Conservation (phyloP, 2,888 invertebrate genomes). For the Idaea straminata region DNA sequence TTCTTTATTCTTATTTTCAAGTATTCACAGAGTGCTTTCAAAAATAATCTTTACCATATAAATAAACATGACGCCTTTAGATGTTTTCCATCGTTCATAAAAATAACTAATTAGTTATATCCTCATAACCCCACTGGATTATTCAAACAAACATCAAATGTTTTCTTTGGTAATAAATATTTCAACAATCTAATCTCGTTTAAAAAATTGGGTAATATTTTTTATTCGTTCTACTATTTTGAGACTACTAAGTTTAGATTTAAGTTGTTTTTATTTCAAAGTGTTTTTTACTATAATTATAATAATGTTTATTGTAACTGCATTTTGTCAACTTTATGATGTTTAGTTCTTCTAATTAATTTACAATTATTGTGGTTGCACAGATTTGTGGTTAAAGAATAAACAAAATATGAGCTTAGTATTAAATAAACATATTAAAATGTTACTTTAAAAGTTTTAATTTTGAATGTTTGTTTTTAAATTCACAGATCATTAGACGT, state of each 20-base stretch:
- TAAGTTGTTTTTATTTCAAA: constrained; percentile 58
- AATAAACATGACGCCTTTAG: not conserved
- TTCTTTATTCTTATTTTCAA: not conserved
- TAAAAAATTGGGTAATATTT: constrained; percentile 8
- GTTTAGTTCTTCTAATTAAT: not conserved
- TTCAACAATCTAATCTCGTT: not conserved
- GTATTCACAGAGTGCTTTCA: not conserved
- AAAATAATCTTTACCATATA: not conserved
- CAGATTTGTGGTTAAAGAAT: not conserved
- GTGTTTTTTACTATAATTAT: constrained; percentile 37
- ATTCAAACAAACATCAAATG: constrained; percentile 7
- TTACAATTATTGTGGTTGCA: not conserved
- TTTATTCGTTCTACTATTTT: constrained; percentile 24
- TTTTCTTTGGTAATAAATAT: constrained; percentile 1
- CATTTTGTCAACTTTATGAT: not conserved
- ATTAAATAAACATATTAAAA: not conserved
- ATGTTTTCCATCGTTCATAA: not conserved
- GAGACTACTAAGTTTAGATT: constrained; percentile 19
- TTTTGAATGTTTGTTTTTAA: too few relatives aligned
- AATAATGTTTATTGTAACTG: not conserved
- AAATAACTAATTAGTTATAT: not conserved
- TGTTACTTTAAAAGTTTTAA: not conserved
- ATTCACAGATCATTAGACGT: too few relatives aligned
- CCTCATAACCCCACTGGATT: constrained; percentile 3
- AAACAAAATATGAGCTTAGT: not conserved